These are phyloP conservation scores for Sycophila texana DNA, from an alignment of 2,888 invertebrate genomes.

Conservation along the genomic window DNA sequence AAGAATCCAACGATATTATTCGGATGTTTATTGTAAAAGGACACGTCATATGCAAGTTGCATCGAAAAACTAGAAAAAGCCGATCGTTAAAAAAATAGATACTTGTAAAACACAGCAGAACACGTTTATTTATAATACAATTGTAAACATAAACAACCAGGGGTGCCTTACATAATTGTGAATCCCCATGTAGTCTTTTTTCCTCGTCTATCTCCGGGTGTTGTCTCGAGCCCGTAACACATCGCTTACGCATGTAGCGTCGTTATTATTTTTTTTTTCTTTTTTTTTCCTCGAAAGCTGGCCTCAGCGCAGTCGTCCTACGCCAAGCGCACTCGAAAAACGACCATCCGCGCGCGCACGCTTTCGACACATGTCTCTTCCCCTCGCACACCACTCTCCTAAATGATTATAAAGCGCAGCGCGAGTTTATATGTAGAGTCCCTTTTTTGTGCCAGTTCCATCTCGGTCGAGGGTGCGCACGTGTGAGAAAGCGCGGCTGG, in stretches of 20 bases:
- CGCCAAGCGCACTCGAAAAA: neutral
- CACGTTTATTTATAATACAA: conserved; percentile 27
- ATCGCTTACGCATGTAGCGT: neutral
- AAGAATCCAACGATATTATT: neutral
- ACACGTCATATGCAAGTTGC: too few relatives aligned
- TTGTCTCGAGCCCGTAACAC: conserved; percentile 8
- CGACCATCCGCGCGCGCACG: neutral
- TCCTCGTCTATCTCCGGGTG: neutral
- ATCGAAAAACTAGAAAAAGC: neutral
- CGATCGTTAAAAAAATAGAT: neutral
- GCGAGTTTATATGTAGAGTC: conserved; percentile 23
- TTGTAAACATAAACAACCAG: conserved; percentile 14
- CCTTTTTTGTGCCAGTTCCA: neutral
- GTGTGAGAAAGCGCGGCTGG: conserved; percentile 5
- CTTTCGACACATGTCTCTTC: conserved; percentile 20
- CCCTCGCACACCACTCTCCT: neutral
- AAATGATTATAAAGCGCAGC: conserved; percentile 40
- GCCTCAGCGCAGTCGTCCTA: neutral
- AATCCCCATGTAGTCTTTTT: conserved; percentile 8
- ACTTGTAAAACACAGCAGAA: neutral
- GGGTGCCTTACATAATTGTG: conserved; percentile 28
- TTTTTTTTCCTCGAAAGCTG: neutral
- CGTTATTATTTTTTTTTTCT: conserved; percentile 35
- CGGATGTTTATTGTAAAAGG: neutral
- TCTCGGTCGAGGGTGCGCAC: conserved; percentile 21